Evolutionary conservation across 2,888 invertebrate species (phyloP).

Genomic region (Augochlorella aurata): DNA sequence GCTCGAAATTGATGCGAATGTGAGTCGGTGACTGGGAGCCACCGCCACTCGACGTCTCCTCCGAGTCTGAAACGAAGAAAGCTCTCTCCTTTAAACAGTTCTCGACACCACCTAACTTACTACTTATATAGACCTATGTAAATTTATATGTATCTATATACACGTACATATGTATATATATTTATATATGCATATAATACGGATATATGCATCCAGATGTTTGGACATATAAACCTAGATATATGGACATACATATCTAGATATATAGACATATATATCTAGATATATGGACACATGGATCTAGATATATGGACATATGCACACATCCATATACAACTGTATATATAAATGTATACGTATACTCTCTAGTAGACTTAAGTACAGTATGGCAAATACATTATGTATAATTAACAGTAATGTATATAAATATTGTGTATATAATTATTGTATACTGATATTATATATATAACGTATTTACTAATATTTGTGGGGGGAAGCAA

Average conservation of each 20-base stretch:
- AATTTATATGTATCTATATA: not conserved
- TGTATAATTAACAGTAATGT: conserved; percentile 24
- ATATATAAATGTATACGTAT: not conserved
- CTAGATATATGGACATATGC: not conserved
- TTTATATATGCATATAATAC: not conserved
- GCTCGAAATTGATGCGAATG: conserved; percentile 82
- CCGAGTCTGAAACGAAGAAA: conserved; percentile 78
- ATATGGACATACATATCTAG: too few species aligned
- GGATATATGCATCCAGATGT: not conserved
- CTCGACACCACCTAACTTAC: conserved; percentile 37
- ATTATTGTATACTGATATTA: conserved; percentile 60
- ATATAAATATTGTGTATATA: conserved; percentile 49
- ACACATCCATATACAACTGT: not conserved
- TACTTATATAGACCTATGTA: not conserved
- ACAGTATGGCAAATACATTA: conserved; percentile 1
- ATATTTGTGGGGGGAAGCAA: conserved; percentile 81
- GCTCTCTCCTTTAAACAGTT: conserved; percentile 65
- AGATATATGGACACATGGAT: not conserved
- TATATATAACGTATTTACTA: conserved; percentile 62
- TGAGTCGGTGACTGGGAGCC: conserved; percentile 76
- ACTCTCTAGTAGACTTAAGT: conserved; percentile 18
- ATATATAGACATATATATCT: too few species aligned
- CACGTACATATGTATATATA: not conserved
- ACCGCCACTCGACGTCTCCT: conserved; percentile 77
- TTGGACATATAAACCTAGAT: too few species aligned